Evolutionary conservation across 2,113 vertebrate species (phyloP), one percentile per base, ranked within the genome.

Genomic region (Tetrao urogallus): DNA sequence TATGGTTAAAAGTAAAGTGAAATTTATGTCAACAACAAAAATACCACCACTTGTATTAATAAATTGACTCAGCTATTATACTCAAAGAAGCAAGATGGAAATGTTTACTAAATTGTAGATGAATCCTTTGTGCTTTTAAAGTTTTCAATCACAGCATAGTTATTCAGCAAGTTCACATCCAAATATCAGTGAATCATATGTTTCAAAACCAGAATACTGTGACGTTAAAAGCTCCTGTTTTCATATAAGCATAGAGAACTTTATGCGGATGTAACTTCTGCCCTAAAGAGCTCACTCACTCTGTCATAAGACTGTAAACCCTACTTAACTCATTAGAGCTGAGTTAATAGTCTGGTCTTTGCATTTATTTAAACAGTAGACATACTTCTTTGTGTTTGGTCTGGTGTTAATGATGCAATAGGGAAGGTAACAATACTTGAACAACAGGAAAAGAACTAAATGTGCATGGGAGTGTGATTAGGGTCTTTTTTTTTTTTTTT

Each of bases 131-230:
- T 75, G n/a, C 22, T 60, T 6, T 34, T 82, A 22, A 76, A 85
- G 13, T 3, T 0, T n/a, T 19, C 19, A 70, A 36, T 13, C 70
- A 28, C 11, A 58, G 38, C 0, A 0, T 28, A 6, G 87, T 73
- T 73, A 4, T 66, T 7, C 76, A 20, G 45, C 27, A 90, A 52
- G n/a, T 28, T 66, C 6, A 7, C 12, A 28, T 85, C 11, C 58
- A 85, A 42, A 0, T 75, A 25, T 27, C 7, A 30, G 12, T 61
- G 36, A 89, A 8, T 17, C 7, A n/a, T 12, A 11, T 12, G 61
- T 91, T 79, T 87, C 10, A 36, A 66, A 69, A 13, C 6, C 6
- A n/a, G 28, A 71, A 36, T 0, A 0, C 34, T 4, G 22, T 84
- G 63, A 2, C 21, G 7, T 54, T 34, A 75, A 28, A 82, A 65